Conservation (phyloP, 2,113 vertebrate species). For the Gallinago paraguaiae region DNA sequence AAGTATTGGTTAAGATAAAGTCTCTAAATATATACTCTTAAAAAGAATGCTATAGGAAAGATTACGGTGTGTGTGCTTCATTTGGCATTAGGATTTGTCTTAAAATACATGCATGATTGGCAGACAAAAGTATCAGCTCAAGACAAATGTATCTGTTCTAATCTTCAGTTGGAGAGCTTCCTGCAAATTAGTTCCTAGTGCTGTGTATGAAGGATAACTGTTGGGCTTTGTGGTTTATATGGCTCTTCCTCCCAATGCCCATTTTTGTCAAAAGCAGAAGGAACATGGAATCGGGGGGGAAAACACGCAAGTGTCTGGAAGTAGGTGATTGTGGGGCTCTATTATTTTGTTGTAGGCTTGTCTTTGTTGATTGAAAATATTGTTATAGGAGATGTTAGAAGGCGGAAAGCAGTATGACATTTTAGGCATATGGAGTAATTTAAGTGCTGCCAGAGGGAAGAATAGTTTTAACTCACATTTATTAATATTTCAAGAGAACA, state of each 20-base stretch:
- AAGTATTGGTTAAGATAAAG: not conserved
- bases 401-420: not conserved
- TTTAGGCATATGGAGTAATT: not conserved
- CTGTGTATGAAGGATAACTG: not conserved
- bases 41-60: not conserved
- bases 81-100: not conserved
- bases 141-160: not conserved
- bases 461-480: not conserved
- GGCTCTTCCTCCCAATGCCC: not conserved
- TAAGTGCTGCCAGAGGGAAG: not conserved
- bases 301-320: not conserved
- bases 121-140: not conserved
- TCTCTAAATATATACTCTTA: not conserved
- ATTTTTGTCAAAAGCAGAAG: not conserved
- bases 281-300: not conserved
- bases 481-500: not conserved
- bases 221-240: not conserved
- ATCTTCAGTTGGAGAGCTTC: not conserved
- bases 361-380: not conserved
- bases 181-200: not conserved
- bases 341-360: not conserved
- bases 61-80: not conserved
- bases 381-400: not conserved
- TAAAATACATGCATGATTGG: not conserved
- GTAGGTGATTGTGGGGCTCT: not conserved